Conservation (phyloP, 2,797 vertebrate genomes). For the Tympanoctomys barrerae region DNA sequence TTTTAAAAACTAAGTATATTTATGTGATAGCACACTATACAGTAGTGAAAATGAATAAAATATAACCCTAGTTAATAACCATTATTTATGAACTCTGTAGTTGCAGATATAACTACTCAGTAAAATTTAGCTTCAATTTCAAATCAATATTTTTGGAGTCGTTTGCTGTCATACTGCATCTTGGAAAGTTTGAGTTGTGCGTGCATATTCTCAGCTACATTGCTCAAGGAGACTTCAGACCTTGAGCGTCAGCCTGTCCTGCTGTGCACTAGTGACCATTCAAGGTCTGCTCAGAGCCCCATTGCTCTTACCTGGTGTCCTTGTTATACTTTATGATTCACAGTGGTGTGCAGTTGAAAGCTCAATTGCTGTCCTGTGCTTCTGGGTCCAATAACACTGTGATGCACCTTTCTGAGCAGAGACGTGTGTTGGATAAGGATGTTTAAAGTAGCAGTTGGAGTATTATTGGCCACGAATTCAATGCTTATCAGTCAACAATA, state of each 20-base stretch:
- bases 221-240: not conserved
- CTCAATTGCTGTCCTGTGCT: not conserved
- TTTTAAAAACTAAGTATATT: not conserved
- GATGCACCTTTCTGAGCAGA: not conserved
- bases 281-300: not conserved
- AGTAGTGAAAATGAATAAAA: not conserved
- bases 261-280: not conserved
- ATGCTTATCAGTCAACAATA: not conserved
- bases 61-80: not conserved
- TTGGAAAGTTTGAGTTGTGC: not conserved
- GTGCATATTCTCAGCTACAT: not conserved
- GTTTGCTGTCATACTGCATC: not conserved
- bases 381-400: not conserved
- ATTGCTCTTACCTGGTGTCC: not conserved
- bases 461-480: not conserved
- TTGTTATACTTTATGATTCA: not conserved
- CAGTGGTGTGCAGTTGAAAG: not conserved
- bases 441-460: not conserved
- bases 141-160: not conserved
- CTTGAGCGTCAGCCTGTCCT: not conserved
- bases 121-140: not conserved
- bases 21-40: not conserved
- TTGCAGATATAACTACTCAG: not conserved
- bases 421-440: not conserved
- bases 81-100: slow-evolving; percentile 7